These are phyloP conservation scores for Volucella inflata DNA, from an alignment of 2,888 invertebrate genomes.

Conservation along the genomic window DNA sequence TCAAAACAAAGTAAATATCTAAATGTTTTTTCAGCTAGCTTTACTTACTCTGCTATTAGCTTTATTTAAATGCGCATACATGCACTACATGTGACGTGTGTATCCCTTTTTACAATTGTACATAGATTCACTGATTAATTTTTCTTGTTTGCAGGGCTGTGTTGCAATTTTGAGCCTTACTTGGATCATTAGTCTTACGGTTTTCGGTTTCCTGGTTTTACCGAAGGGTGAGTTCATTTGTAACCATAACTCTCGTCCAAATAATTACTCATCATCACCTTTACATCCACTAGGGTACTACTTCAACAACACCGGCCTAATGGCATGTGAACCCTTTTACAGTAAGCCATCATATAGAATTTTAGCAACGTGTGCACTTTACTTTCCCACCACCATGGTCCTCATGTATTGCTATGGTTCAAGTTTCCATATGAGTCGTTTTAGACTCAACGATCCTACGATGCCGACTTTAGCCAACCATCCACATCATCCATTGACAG, in stretches of 20 bases:
- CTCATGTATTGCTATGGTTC: slow-evolving; percentile 96
- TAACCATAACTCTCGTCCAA: slow-evolving; percentile 39
- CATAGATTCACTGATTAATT: slow-evolving; percentile 22
- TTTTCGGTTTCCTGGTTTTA: slow-evolving; percentile 92
- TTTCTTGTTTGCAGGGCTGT: slow-evolving; percentile 87
- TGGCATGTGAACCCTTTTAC: slow-evolving; percentile 95
- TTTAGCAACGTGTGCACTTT: slow-evolving; percentile 93
- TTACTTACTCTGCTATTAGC: too few species aligned
- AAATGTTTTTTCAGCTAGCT: too few species aligned
- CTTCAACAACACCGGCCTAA: slow-evolving; percentile 93
- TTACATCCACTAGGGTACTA: slow-evolving; percentile 87
- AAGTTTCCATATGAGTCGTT: slow-evolving; percentile 94
- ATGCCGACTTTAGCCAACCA: slow-evolving; percentile 83
- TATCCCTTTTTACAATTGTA: too few species aligned
- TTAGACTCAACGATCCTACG: slow-evolving; percentile 85
- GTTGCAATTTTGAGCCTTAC: slow-evolving; percentile 93
- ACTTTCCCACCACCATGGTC: slow-evolving; percentile 95
- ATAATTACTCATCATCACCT: slow-evolving; percentile 44
- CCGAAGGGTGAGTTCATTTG: slow-evolving; percentile 86
- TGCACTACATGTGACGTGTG: too few species aligned
- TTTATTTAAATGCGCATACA: too few species aligned
- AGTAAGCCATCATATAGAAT: slow-evolving; percentile 89
- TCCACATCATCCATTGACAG: slow-evolving; percentile 80
- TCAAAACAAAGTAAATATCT: too few species aligned
- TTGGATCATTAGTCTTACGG: slow-evolving; percentile 92